phyloP scores from a whole-genome alignment of 1,140 invertebrate genomes.

The Pseudobourletiella spinata region DNA sequence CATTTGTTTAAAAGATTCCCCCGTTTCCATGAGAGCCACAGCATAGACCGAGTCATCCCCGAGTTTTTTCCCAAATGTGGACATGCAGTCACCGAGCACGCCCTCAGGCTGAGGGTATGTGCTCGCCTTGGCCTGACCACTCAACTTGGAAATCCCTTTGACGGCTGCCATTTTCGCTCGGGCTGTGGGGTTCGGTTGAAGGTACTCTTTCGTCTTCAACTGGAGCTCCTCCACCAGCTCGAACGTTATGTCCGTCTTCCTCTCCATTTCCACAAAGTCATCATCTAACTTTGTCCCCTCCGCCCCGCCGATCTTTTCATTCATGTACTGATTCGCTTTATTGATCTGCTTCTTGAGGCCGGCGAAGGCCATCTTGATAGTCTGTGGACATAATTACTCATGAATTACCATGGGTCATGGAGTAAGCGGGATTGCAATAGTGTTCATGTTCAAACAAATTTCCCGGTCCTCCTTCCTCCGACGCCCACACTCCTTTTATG shows the following conservation, averaged over 20 bases:
- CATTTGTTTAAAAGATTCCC: conserved; percentile 94
- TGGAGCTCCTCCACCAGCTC: conserved; percentile 94
- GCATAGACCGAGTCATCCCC: conserved; percentile 86
- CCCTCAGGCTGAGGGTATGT: conserved; percentile 98
- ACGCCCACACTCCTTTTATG: too few species aligned
- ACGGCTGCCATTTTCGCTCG: conserved; percentile 91
- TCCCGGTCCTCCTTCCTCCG: too few species aligned
- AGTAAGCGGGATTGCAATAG: too few species aligned
- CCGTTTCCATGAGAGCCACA: conserved; percentile 79
- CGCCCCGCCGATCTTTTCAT: conserved; percentile 98
- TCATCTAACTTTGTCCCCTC: conserved; percentile 98
- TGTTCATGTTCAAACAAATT: too few species aligned
- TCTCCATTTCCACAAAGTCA: conserved; percentile 98
- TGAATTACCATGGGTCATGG: too few species aligned
- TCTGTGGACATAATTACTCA: too few species aligned
- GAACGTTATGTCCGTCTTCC: conserved; percentile 93
- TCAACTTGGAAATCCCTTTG: conserved; percentile 79
- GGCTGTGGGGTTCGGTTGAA: conserved; percentile 96
- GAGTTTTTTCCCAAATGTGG: conserved; percentile 87
- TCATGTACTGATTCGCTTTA: conserved; percentile 99
- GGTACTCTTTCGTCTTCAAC: conserved; percentile 94
- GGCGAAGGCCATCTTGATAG: conserved; percentile 86
- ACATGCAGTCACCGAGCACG: conserved; percentile 92
- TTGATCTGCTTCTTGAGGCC: conserved; percentile 97
- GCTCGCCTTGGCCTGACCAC: conserved; percentile 77